These are phyloP conservation scores for Stegastes partitus DNA, from an alignment of 2,113 vertebrate genomes.

Conservation along the genomic window DNA sequence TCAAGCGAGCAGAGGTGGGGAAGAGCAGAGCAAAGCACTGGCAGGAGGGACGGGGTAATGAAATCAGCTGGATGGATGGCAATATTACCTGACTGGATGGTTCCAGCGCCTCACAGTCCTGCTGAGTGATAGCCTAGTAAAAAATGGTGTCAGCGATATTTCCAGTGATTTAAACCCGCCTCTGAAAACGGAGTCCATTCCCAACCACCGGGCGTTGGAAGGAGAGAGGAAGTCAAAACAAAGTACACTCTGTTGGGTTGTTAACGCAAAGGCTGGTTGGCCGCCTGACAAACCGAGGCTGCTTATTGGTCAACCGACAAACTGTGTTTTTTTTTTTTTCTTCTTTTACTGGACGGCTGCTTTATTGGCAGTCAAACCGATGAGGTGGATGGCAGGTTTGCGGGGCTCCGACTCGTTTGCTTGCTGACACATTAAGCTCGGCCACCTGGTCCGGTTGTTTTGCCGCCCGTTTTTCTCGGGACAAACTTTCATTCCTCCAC, in stretches of 20 bases:
- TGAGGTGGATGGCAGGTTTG: conserved; percentile 21
- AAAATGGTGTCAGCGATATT: conserved; percentile 57
- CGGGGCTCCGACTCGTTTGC: conserved; percentile 25
- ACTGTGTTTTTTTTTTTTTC: background rate
- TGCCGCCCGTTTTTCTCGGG: background rate
- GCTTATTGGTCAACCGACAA: conserved; percentile 41
- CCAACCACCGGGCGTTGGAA: background rate
- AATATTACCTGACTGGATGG: conserved; percentile 56
- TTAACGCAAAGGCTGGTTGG: conserved; percentile 23
- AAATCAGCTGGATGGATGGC: conserved; percentile 67
- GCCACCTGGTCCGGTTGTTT: conserved; percentile 7
- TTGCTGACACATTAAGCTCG: background rate
- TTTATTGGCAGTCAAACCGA: conserved; percentile 14
- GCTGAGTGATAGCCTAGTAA: conserved; percentile 62
- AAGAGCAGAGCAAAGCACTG: conserved; percentile 53
- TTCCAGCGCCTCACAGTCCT: conserved; percentile 26
- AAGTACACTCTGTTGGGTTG: conserved; percentile 49
- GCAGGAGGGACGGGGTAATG: conserved; percentile 56
- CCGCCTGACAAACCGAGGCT: conserved; percentile 15
- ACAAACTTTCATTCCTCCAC: background rate
- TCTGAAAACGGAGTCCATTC: conserved; percentile 21
- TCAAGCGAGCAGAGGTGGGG: conserved; percentile 33
- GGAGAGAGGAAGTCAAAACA: conserved; percentile 46
- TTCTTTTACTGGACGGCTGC: conserved; percentile 20
- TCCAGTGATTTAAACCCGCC: conserved; percentile 62